Evolutionary conservation across 1,140 invertebrate genomes (phyloP), one percentile per base, ranked within the genome.

Genomic region (Brachionus koreanus): DNA sequence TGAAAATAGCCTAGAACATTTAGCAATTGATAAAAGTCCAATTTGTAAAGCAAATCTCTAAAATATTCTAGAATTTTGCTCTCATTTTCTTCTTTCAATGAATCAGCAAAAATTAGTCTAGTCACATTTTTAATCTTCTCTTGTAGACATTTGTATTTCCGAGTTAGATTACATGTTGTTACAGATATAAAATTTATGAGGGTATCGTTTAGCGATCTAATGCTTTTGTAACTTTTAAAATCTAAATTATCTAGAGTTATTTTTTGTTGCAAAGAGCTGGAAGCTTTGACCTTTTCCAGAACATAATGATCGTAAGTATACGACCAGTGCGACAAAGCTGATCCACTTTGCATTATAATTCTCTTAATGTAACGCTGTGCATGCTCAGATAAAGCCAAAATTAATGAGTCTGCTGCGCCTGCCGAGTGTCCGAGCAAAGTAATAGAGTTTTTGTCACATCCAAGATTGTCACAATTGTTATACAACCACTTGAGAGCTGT

Each of bases 401-500:
- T 39, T 23, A 82, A 12, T 13, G 79, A 35, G 42, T 82, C 57
- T 10, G 39, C 83, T 0, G 83, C 85, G 9, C 86, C 86, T 5
- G 87, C 84, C 7, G 85, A 85, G 35, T 86, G 84, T 4, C 86
- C 87, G 82, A 86, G 85, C 49, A 87, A 63, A 5, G 86, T 86
- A 6, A 88, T 85, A 3, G 82, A 67, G 9, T 84, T 75, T 7
- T 83, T 83, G 83, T 87, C 84, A 25, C 87, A 87, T 13, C 85
- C 85, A 83, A 87, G 86, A 9, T 16, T 57, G 5, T 25, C 77
- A 76, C 88, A 87, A 82, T 89, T 87, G 25, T 87, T 82, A 23
- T 86, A 87, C 7, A 92, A 87, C 91, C 91, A 92, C 87, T 85
- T 90, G 2, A 92, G 82, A 9, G 91, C 91, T 83, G 90, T 84